Conservation (phyloP, 2,888 invertebrate species). For the Villa cingulata region DNA sequence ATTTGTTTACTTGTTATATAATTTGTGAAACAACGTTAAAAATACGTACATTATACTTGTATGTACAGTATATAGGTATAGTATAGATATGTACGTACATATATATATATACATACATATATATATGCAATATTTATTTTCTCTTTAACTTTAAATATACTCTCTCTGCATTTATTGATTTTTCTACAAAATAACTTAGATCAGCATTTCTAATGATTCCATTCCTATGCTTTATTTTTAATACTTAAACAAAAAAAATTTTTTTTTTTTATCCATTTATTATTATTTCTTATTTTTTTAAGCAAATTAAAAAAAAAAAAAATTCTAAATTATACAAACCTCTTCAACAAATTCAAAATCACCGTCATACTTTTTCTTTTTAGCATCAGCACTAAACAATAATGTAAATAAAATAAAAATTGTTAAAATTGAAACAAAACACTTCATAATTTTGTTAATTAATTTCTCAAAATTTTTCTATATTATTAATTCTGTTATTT, state of each 20-base stretch:
- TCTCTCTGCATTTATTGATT: conserved; percentile 4
- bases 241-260: no score
- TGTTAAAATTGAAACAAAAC: conserved; percentile 29
- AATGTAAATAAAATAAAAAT: conserved; percentile 33
- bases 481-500: no score
- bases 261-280: background rate
- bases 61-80: no score
- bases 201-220: background rate
- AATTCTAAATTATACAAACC: conserved; percentile 37
- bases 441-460: conserved; percentile 23
- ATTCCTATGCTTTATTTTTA: background rate
- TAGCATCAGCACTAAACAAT: conserved; percentile 28
- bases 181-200: background rate
- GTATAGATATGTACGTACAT: no score
- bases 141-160: background rate
- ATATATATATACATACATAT: no score
- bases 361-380: conserved; percentile 61
- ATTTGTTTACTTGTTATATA: no score
- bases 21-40: no score
- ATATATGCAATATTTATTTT: background rate
- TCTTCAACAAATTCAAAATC: conserved; percentile 69
- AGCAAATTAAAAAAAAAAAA: background rate
- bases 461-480: background rate
- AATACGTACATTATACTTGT: no score
- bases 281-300: background rate